A percentile compares a stretch with the other conserved stretches of the same genome.
These are phyloP conservation scores for Sciurus vulgaris DNA, from an alignment of 2,797 vertebrate species.

Conservation along the genomic window DNA sequence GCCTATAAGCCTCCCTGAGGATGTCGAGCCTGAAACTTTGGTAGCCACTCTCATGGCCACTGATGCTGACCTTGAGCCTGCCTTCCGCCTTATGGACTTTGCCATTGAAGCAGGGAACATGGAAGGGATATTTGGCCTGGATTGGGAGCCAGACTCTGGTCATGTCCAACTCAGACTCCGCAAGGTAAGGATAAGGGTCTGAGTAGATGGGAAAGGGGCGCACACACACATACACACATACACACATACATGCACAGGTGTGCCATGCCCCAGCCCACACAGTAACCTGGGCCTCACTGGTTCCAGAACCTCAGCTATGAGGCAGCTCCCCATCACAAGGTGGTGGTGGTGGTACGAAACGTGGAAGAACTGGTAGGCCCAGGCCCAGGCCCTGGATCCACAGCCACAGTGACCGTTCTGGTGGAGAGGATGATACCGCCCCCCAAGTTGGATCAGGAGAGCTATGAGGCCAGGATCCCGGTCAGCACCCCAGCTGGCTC, in stretches of 20 bases:
- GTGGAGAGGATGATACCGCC: constrained; percentile 90
- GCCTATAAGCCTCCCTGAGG: constrained; percentile 88
- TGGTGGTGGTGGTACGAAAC: constrained; percentile 91
- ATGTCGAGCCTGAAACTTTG: constrained; percentile 86
- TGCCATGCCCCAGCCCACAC: not conserved
- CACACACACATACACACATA: not conserved
- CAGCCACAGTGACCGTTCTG: constrained; percentile 91
- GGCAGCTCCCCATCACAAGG: constrained; percentile 89
- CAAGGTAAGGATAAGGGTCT: constrained; percentile 88
- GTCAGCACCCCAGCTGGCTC: constrained; percentile 90
- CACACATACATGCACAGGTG: too few relatives aligned
- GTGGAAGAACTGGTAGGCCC: constrained; percentile 90
- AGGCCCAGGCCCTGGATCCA: constrained; percentile 90
- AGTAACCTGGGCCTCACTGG: not conserved
- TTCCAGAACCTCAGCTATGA: constrained; percentile 93
- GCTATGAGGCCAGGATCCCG: constrained; percentile 91
- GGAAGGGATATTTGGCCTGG: constrained; percentile 88
- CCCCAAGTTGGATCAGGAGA: constrained; percentile 89
- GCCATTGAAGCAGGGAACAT: constrained; percentile 90
- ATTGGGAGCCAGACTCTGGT: constrained; percentile 86
- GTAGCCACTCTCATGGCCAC: constrained; percentile 87
- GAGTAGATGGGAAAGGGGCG: not conserved
- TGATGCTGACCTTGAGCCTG: constrained; percentile 90
- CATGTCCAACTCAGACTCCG: constrained; percentile 88
- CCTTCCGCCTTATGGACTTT: constrained; percentile 84